Base-by-base conservation (phyloP, 2,888 invertebrate genomes). In the Strigamia maritima region DNA sequence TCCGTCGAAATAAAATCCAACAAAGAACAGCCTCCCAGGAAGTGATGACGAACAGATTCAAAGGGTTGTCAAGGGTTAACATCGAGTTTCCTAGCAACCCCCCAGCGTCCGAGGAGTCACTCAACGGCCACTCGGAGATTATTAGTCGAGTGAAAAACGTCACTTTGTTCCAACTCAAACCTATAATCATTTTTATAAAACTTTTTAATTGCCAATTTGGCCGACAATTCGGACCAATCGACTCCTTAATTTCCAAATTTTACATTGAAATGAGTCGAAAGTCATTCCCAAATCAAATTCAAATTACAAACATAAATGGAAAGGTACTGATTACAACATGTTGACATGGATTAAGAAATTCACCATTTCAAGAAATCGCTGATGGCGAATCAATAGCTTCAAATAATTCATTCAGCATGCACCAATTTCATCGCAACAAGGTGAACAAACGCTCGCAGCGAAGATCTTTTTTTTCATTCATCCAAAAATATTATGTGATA, bases 51-150 rank as follows among this genome's bases (percentile, higher is more conserved):
- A 65, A 16, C n/a, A 49, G 60, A 65, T 65, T 65, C 60, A 65
- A 65, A 65, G 60, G 60, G 60, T 65, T 65, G 60, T 65, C 60
- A 65, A 65, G 60, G 24, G 60, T 65, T 24, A 65, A 24, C 22
- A 65, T 22, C 22, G 10, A 65, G 60, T 65, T 24, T 65, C 60
- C 60, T 65, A 65, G 60, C 60, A 65, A 65, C 60, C 60, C 60
- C 60, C 60, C 19, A 24, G 24, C 60, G 60, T 65, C 60, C 60
- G 60, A 65, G 60, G 22, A 65, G 60, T 65, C 60, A 65, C 22
- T 65, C 60, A 22, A 65, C 60, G 60, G 60, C 60, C 60, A 65
- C 60, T 65, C 60, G 60, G 60, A 65, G 60, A 65, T 65, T 65
- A 65, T 65, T 65, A 65, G 60, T 65, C 60, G 7, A 65, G 22